Evolutionary conservation across 2,797 vertebrate species (phyloP).

Genomic region (Columba guinea): DNA sequence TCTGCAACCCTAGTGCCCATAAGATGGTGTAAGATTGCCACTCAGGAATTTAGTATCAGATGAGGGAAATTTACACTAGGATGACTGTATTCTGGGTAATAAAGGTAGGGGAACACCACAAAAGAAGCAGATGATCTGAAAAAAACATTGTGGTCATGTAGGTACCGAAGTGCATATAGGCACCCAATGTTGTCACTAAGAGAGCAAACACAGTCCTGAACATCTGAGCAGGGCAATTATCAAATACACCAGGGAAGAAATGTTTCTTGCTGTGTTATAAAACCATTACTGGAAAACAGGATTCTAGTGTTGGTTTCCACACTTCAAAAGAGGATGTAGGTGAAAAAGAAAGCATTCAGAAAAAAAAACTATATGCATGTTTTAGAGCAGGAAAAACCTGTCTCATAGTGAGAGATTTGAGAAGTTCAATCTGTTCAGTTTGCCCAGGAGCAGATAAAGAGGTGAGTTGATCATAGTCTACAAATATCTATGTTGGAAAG

Average conservation of each 20-base stretch:
- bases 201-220: not conserved
- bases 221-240: not conserved
- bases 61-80: not conserved
- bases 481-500: not conserved
- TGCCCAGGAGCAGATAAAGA: not conserved
- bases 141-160: fast-evolving
- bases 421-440: not conserved
- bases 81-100: not conserved
- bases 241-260: not conserved
- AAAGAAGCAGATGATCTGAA: not conserved
- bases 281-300: not conserved
- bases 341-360: not conserved
- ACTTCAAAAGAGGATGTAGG: not conserved
- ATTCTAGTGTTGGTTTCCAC: not conserved
- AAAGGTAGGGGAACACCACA: fast-evolving
- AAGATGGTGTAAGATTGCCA: fast-evolving
- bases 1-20: not conserved
- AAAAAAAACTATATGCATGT: not conserved
- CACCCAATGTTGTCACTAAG: fast-evolving
- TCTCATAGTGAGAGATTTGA: not conserved
- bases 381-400: not conserved
- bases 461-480: not conserved
- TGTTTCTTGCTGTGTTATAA: not conserved
- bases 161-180: fast-evolving
- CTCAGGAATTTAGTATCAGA: not conserved